These are phyloP conservation scores for Stratiolaelaps scimitus DNA, from an alignment of 1,140 invertebrate species.

Conservation along the genomic window DNA sequence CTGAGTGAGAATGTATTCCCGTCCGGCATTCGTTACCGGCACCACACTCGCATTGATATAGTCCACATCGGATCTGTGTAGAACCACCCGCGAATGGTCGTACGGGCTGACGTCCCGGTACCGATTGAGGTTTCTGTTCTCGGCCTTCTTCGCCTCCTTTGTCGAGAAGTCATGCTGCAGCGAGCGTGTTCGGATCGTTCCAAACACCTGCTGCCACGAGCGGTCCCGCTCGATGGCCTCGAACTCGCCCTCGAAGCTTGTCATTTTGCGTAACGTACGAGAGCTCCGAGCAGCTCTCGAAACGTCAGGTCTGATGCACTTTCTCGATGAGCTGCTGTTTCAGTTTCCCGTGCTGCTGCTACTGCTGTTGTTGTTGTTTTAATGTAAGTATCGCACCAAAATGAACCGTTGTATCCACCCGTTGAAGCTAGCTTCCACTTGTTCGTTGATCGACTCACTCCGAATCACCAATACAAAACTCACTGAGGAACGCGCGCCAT, in stretches of 20 bases:
- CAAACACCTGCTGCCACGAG: conserved; percentile 7
- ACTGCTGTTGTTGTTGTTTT: too few species aligned
- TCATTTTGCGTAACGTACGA: too few species aligned
- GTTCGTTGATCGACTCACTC: too few species aligned
- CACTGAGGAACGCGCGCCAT: too few species aligned
- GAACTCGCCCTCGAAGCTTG: conserved; percentile 7
- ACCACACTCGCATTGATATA: conserved; percentile 63
- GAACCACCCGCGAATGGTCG: conserved; percentile 74
- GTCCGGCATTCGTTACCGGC: conserved; percentile 60
- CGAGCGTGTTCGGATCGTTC: background rate
- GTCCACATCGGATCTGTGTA: conserved; percentile 57
- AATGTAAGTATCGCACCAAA: too few species aligned
- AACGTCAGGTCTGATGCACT: too few species aligned
- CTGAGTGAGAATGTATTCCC: conserved; percentile 70
- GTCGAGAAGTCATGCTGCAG: conserved; percentile 49
- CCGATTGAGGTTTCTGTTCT: conserved; percentile 69
- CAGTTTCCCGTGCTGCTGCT: too few species aligned
- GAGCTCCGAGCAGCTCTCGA: too few species aligned
- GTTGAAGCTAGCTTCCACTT: too few species aligned
- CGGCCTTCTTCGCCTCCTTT: conserved; percentile 59
- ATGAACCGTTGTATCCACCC: too few species aligned
- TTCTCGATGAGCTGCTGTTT: too few species aligned
- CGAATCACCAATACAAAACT: too few species aligned
- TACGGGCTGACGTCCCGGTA: conserved; percentile 91
- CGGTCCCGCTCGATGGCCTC: background rate